Percentiles rank a stretch among this genome's conserved stretches.
These are phyloP conservation scores for Turdus rufiventris DNA, from an alignment of 2,113 vertebrate species.

Conservation along the genomic window DNA sequence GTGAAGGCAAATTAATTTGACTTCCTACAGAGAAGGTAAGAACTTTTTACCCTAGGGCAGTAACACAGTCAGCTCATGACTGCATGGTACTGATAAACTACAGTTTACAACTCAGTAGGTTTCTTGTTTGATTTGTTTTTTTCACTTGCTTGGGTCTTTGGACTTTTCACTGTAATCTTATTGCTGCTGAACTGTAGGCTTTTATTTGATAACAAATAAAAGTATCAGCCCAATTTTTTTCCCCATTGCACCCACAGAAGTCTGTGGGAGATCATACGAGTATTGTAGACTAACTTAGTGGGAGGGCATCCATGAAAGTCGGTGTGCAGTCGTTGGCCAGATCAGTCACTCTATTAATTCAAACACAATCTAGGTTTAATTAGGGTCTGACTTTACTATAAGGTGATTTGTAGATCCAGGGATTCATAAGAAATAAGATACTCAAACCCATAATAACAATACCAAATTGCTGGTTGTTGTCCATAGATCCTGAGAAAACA, in stretches of 20 bases:
- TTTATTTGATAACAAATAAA: conserved; percentile 20
- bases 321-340: background rate
- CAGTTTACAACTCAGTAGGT: conserved; percentile 42
- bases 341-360: background rate
- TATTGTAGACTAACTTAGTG: background rate
- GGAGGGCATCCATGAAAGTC: background rate
- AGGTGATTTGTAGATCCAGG: background rate
- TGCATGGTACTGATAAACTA: conserved; percentile 48
- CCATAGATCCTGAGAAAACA: background rate
- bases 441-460: background rate
- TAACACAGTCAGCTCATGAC: conserved; percentile 30
- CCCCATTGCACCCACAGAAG: background rate
- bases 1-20: conserved; percentile 54
- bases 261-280: background rate
- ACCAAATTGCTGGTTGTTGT: background rate
- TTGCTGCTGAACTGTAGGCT: background rate
- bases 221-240: background rate
- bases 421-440: background rate
- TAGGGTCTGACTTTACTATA: background rate
- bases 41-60: conserved; percentile 27
- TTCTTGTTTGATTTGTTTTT: conserved; percentile 32
- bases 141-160: conserved; percentile 12
- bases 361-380: background rate
- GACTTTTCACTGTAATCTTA: conserved; percentile 1
- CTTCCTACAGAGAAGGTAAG: conserved; percentile 49